Conservation (phyloP, 2,888 invertebrate genomes). For the Sceliomorpha sp. region DNA sequence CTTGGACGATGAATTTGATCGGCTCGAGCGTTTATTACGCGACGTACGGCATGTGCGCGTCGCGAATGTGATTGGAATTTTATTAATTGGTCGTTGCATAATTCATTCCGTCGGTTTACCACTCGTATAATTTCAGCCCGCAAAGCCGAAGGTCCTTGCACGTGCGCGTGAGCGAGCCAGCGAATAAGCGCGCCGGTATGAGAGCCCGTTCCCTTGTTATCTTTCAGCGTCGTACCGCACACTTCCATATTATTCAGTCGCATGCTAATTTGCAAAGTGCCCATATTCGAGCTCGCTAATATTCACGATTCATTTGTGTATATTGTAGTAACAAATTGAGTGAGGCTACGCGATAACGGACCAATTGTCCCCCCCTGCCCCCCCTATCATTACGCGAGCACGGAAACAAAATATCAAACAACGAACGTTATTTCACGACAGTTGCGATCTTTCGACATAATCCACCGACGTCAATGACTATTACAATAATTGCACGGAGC, state of each 20-base stretch:
- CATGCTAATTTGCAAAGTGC: slow-evolving; percentile 56
- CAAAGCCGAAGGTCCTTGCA: slow-evolving; percentile 40
- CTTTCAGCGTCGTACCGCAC: slow-evolving; percentile 42
- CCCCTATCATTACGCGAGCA: slow-evolving; percentile 11
- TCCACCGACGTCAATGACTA: not conserved
- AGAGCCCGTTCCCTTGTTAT: slow-evolving; percentile 45
- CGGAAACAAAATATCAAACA: slow-evolving; percentile 20
- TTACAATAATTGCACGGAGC: not conserved
- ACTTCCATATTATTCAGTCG: slow-evolving; percentile 58
- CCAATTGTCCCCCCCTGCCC: slow-evolving; percentile 37
- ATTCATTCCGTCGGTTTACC: slow-evolving; percentile 66
- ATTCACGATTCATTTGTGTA: slow-evolving; percentile 44
- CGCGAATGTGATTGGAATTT: slow-evolving; percentile 71
- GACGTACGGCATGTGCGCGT: slow-evolving; percentile 55
- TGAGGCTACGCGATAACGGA: slow-evolving; percentile 23
- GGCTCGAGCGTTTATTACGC: slow-evolving; percentile 60
- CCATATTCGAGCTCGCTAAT: slow-evolving; percentile 42
- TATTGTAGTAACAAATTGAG: slow-evolving; percentile 37
- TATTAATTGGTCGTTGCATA: slow-evolving; percentile 73
- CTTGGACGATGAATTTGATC: slow-evolving; percentile 51
- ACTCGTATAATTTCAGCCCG: slow-evolving; percentile 57
- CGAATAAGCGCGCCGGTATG: slow-evolving; percentile 45
- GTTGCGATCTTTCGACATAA: not conserved
- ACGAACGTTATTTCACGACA: slow-evolving; percentile 6
- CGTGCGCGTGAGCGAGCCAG: slow-evolving; percentile 37